These are phyloP conservation scores for Proterorhinus semilunaris DNA, from an alignment of 2,113 vertebrate genomes.

Conservation along the genomic window DNA sequence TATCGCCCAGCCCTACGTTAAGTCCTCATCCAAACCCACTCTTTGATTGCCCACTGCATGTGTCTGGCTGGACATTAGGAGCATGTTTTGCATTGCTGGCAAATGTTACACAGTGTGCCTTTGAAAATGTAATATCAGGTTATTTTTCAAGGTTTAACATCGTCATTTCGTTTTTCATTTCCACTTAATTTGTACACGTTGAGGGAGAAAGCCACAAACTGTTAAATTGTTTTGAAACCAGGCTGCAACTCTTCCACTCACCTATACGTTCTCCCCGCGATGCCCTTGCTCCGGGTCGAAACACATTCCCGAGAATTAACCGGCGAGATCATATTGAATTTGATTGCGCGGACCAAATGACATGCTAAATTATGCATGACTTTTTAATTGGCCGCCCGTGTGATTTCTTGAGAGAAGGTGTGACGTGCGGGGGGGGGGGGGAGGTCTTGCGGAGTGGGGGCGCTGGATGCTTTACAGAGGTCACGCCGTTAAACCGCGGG, in stretches of 20 bases:
- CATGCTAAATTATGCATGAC: slow-evolving; percentile 77
- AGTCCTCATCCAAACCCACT: too few species aligned
- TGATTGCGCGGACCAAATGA: slow-evolving; percentile 64
- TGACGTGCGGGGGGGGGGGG: slow-evolving; percentile 61
- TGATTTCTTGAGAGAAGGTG: slow-evolving; percentile 52
- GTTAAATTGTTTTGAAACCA: slow-evolving; percentile 13
- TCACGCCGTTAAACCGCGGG: slow-evolving; percentile 44
- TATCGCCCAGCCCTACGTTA: too few species aligned
- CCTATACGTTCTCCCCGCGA: not conserved
- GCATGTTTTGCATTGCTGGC: too few species aligned
- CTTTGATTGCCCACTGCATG: too few species aligned
- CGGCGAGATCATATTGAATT: slow-evolving; percentile 58
- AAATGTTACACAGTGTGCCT: too few species aligned
- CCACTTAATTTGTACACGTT: too few species aligned
- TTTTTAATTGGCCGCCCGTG: slow-evolving; percentile 75
- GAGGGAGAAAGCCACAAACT: not conserved
- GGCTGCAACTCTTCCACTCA: slow-evolving; percentile 5
- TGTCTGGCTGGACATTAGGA: too few species aligned
- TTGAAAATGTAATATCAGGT: too few species aligned
- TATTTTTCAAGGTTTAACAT: too few species aligned
- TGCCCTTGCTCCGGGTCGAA: slow-evolving; percentile 40
- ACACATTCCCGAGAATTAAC: slow-evolving; percentile 45
- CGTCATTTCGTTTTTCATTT: too few species aligned
- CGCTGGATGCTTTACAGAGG: slow-evolving; percentile 58
- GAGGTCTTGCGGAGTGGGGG: slow-evolving; percentile 44